A percentile compares a stretch with the other conserved stretches of the same genome.
Conservation (phyloP, 1,140 invertebrate species). For the Octopus bimaculoides region DNA sequence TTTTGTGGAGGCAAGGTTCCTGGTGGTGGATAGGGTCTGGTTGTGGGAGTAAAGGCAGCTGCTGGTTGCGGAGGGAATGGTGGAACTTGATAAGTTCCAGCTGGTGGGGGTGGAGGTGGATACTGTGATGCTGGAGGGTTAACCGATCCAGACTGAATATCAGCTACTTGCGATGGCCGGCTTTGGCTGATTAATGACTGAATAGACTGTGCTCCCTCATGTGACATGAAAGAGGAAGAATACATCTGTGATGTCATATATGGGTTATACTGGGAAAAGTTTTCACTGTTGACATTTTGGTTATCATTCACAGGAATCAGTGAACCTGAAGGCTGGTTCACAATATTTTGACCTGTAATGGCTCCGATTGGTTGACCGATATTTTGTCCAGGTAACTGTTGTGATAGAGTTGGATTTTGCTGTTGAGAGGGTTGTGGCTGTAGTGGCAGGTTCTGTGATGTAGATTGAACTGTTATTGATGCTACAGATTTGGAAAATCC, state of each 20-base stretch:
- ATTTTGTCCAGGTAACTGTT: neutral
- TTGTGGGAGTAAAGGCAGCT: slow-evolving; percentile 3
- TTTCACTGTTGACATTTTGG: neutral
- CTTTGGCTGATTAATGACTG: slow-evolving; percentile 30
- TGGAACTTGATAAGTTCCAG: neutral
- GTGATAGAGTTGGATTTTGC: neutral
- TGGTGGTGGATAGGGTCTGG: slow-evolving; percentile 13
- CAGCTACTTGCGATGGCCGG: neutral
- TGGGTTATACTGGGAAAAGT: slow-evolving; percentile 39
- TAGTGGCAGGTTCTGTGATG: neutral
- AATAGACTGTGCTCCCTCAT: slow-evolving; percentile 48
- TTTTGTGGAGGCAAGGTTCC: slow-evolving; percentile 11
- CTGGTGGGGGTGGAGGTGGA: slow-evolving; percentile 19
- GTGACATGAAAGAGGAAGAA: slow-evolving; percentile 49
- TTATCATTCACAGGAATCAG: neutral
- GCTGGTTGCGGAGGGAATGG: slow-evolving; percentile 5
- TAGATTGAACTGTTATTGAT: neutral
- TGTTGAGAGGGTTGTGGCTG: neutral
- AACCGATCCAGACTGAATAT: slow-evolving; percentile 16
- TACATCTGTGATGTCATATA: slow-evolving; percentile 48
- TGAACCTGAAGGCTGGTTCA: neutral
- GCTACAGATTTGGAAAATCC: neutral
- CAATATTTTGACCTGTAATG: neutral
- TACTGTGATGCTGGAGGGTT: slow-evolving; percentile 20
- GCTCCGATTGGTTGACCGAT: neutral